Percentiles rank a stretch among this genome's conserved stretches.
Evolutionary conservation across 2,888 invertebrate species (phyloP).

Genomic region (Trachelus tabidus): DNA sequence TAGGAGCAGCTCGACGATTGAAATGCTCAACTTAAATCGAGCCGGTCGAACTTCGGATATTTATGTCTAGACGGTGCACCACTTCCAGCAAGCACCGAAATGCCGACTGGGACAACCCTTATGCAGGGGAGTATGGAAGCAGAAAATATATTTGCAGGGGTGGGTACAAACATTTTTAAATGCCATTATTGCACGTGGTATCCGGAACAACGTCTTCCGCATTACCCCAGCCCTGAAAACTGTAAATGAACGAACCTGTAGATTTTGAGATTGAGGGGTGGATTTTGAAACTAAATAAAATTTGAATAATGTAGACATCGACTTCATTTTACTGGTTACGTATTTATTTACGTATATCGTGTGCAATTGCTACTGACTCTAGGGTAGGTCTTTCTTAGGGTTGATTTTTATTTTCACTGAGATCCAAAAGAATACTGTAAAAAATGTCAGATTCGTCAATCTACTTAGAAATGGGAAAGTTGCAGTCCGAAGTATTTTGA

Average conservation of each 20-base stretch:
- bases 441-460: not conserved
- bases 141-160: not conserved
- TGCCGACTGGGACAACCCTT: not conserved
- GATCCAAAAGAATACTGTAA: not conserved
- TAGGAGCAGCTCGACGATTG: not conserved
- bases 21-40: not conserved
- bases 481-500: not conserved
- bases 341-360: too few relatives aligned
- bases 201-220: not conserved
- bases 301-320: too few relatives aligned
- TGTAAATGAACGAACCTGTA: not conserved
- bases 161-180: not conserved
- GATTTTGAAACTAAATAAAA: too few relatives aligned
- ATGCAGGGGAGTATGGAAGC: not conserved
- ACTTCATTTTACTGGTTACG: too few relatives aligned
- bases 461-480: not conserved
- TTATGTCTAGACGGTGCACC: not conserved
- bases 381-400: not conserved
- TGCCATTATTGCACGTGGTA: not conserved
- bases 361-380: too few relatives aligned
- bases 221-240: not conserved
- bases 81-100: not conserved
- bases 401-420: not conserved
- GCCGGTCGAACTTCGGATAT: not conserved
- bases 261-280: not conserved